Evolutionary conservation across 2,113 vertebrate species (phyloP).

Genomic region (Menura novaehollandiae): DNA sequence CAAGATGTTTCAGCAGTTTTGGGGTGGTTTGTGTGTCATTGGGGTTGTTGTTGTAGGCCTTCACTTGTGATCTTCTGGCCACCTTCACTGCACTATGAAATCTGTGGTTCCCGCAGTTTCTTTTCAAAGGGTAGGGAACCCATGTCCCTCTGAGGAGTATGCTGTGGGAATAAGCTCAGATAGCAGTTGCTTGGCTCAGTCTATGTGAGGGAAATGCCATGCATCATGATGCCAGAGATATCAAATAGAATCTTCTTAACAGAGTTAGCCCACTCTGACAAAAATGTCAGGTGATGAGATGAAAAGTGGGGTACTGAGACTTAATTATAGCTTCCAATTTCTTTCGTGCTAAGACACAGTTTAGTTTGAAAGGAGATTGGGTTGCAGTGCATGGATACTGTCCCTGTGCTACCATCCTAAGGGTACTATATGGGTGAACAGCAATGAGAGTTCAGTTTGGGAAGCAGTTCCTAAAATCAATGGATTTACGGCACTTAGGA

Average conservation of each 20-base stretch:
- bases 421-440: not conserved
- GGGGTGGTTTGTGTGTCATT: fast-evolving
- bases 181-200: not conserved
- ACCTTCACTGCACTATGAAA: not conserved
- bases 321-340: not conserved
- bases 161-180: not conserved
- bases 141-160: not conserved
- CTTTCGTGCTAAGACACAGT: not conserved
- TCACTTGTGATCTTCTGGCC: not conserved
- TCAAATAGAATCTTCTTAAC: not conserved
- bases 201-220: not conserved
- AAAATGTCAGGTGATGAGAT: not conserved
- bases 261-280: not conserved
- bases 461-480: not conserved
- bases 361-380: not conserved
- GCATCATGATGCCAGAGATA: not conserved
- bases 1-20: not conserved
- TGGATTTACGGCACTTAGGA: not conserved
- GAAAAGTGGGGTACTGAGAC: not conserved
- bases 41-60: not conserved
- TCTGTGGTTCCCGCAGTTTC: not conserved
- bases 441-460: not conserved
- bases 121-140: not conserved
- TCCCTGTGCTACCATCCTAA: not conserved
- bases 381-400: not conserved